Base-by-base conservation (phyloP, 2,888 invertebrate genomes). In the Caenorhabditis japonica region DNA sequence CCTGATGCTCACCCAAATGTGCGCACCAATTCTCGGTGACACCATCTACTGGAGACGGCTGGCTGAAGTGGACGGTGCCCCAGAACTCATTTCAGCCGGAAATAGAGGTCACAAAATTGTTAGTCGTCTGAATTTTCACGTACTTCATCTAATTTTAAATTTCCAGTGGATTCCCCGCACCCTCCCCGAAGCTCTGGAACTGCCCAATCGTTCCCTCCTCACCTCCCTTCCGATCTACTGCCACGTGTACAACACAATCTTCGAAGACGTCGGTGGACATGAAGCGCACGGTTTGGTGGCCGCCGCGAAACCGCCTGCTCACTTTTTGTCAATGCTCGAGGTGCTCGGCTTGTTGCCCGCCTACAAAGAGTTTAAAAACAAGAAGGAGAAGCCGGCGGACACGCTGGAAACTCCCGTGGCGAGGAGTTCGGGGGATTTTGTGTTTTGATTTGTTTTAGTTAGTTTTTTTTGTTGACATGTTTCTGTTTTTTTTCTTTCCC, bases 291-390 rank as follows among this genome's bases (percentile, higher is more conserved):
- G 77, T 7, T 38, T 82, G 1, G 64, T 80, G 2, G 80, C 82
- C 12, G 69, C 70, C 15, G 64, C 69, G 8, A 70, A 68, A 19
- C 79, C 80, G n/a, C 77, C 79, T 81, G 79, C 66, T 0, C 77
- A 83, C 56, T 83, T 83, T 43, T 39, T 74, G 23, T 68, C 79
- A 21, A 80, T 81, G 76, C 56, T 75, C 27, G 66, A 80, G 13
- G 43, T 78, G 0, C 70, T 81, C 3, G 73, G 73, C 23, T 64
- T 83, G 15, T 27, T 68, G 2, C 47, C 52, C 7, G 70, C 71
- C 2, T 73, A 60, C 39, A 4, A n/a, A 33, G 36, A 46, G 1
- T 69, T 69, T 44, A 53, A 58, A 36, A 46, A 52, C 13, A 38
- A 39, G 30, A 23, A 43, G 15, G 52, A 66, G 13, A 53, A 47